phyloP scores from a whole-genome alignment of 2,888 invertebrate genomes.

The Stenodera caucasica region DNA sequence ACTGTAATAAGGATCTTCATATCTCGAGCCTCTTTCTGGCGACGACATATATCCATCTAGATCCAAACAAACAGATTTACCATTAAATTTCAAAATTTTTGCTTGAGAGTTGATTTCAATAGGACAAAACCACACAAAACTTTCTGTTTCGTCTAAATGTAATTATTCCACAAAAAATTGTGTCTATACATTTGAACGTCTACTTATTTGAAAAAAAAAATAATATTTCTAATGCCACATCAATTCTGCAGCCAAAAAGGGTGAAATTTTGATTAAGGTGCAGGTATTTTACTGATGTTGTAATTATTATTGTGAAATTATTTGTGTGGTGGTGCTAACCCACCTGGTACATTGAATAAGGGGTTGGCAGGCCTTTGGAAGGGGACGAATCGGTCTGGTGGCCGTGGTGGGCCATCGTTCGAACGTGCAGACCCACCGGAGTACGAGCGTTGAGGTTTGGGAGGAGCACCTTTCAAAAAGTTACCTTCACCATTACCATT shows the following conservation, averaged over 20 bases:
- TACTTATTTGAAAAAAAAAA: background rate
- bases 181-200: too few relatives aligned
- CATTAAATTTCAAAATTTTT: background rate
- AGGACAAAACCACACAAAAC: constrained; percentile 4
- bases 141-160: background rate
- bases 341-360: constrained; percentile 63
- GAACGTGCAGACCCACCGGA: constrained; percentile 51
- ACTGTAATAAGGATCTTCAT: constrained; percentile 86
- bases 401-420: constrained; percentile 54
- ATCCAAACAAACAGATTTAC: constrained; percentile 5
- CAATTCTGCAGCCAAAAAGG: constrained; percentile 25
- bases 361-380: constrained; percentile 57
- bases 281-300: background rate
- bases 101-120: background rate
- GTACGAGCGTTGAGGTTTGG: constrained; percentile 65
- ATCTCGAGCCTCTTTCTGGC: constrained; percentile 77
- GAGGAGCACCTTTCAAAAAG: constrained; percentile 57
- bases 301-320: background rate
- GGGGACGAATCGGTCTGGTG: constrained; percentile 53
- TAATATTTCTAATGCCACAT: constrained; percentile 23
- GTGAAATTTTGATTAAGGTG: background rate
- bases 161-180: background rate
- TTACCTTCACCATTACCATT: constrained; percentile 30
- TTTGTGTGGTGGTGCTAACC: constrained; percentile 50
- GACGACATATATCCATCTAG: constrained; percentile 84